Percentiles rank a stretch among this genome's conserved stretches.
phyloP scores from a whole-genome alignment of 2,113 vertebrate species.

The Physeter macrocephalus region DNA sequence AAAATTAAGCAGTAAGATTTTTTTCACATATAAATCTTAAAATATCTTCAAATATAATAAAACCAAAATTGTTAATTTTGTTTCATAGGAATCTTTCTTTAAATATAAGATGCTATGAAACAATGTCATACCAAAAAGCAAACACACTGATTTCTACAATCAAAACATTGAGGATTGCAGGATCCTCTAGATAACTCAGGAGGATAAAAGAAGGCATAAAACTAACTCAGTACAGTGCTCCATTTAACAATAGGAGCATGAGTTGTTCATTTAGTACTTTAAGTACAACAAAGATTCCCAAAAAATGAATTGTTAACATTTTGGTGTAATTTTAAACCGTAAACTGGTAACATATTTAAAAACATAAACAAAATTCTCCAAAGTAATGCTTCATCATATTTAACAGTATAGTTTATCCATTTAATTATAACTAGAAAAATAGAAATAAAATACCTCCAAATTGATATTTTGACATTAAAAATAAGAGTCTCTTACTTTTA shows the following conservation, averaged over 20 bases:
- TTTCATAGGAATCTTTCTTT: background rate
- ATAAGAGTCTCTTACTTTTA: background rate
- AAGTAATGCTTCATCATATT: background rate
- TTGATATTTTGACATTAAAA: background rate
- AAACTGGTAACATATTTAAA: background rate
- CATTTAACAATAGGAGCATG: background rate
- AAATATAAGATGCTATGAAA: background rate
- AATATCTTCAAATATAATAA: background rate
- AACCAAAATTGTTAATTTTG: background rate
- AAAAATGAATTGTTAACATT: background rate
- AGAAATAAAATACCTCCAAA: background rate
- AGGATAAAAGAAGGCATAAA: background rate
- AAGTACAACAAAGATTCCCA: background rate
- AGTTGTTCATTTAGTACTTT: background rate
- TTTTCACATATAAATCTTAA: background rate
- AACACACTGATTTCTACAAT: background rate
- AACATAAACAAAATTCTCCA: constrained; percentile 4
- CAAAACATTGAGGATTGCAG: background rate
- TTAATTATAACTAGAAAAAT: background rate
- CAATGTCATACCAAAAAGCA: background rate
- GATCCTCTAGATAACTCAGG: background rate
- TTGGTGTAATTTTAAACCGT: background rate
- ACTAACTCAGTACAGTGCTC: background rate
- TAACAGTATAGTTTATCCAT: background rate
- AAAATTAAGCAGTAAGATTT: background rate